Evolutionary conservation across 2,113 vertebrate genomes (phyloP).

Genomic region (Felis chaus): DNA sequence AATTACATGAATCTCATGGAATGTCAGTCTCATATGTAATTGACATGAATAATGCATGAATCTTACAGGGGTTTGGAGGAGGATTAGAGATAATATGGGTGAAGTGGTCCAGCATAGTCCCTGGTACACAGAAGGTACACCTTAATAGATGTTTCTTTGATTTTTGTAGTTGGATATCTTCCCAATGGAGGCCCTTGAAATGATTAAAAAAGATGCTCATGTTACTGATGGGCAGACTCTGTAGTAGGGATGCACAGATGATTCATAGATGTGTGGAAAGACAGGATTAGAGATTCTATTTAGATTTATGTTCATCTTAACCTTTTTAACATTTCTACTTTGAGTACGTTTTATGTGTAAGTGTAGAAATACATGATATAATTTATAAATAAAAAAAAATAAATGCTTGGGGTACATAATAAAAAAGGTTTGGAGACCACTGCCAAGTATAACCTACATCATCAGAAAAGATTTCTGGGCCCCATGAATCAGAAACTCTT

Average conservation of each 20-base stretch:
- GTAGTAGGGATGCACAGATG: not conserved
- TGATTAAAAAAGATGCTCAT: not conserved
- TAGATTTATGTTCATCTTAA: not conserved
- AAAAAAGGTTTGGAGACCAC: not conserved
- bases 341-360: not conserved
- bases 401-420: not conserved
- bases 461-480: not conserved
- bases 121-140: not conserved
- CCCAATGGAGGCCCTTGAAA: not conserved
- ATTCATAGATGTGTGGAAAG: not conserved
- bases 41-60: not conserved
- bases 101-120: not conserved
- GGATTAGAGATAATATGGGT: not conserved
- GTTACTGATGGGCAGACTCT: not conserved
- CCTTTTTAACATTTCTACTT: not conserved
- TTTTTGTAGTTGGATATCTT: not conserved
- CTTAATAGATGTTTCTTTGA: not conserved
- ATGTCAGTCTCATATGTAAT: not conserved
- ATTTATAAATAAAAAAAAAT: constrained; percentile 5
- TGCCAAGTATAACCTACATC: not conserved
- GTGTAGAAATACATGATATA: not conserved
- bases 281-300: not conserved
- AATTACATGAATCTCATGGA: not conserved
- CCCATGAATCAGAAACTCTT: not conserved
- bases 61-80: not conserved